Conservation (phyloP, 2,888 invertebrate genomes). For the Thysanoteuthis rhombus region DNA sequence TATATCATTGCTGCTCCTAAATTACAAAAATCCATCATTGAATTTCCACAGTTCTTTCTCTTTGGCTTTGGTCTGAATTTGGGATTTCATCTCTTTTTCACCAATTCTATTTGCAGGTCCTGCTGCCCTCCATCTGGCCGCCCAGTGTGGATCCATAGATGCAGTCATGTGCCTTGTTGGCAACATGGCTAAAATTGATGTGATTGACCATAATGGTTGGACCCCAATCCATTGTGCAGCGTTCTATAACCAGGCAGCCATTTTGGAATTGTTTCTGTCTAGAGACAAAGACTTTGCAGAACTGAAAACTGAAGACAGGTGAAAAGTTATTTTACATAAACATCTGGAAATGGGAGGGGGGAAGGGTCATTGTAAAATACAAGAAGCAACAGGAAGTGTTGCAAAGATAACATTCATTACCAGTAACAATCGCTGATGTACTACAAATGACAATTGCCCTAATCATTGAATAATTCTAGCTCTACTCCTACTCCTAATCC, state of each 20-base stretch:
- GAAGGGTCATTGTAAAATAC: no score
- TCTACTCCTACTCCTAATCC: no score
- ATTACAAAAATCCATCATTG: no score
- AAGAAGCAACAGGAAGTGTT: no score
- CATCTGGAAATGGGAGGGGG: background rate
- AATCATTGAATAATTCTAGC: no score
- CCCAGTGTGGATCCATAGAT: constrained; percentile 65
- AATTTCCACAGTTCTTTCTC: no score
- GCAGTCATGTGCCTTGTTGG: constrained; percentile 65
- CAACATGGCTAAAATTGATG: constrained; percentile 61
- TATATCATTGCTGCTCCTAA: no score
- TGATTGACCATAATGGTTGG: constrained; percentile 66
- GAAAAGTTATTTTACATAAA: constrained; percentile 35
- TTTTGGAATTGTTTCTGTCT: constrained; percentile 62
- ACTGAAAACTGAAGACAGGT: constrained; percentile 65
- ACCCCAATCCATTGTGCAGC: constrained; percentile 67
- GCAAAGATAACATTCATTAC: no score
- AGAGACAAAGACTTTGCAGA: constrained; percentile 63
- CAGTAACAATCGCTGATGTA: no score
- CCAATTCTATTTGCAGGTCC: constrained; percentile 55
- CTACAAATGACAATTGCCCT: no score
- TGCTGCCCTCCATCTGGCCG: constrained; percentile 66
- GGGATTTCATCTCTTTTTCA: background rate
- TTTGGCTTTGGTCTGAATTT: no score
- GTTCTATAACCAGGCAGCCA: constrained; percentile 65